Evolutionary conservation across 2,797 vertebrate genomes (phyloP), one percentile per base, ranked within the genome.

Genomic region (Odontamblyopus rebecca): DNA sequence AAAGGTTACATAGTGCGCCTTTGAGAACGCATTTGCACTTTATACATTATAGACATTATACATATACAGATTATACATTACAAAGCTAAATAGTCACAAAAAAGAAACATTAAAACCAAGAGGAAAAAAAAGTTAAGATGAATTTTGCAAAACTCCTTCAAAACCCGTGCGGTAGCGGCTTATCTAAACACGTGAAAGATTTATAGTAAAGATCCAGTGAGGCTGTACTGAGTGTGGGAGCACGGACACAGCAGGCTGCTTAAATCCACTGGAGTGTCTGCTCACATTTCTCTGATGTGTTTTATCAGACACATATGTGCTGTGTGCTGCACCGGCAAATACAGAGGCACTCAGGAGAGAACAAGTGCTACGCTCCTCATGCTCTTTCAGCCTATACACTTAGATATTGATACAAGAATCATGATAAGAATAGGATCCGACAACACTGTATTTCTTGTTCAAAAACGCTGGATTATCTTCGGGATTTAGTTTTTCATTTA

Each of bases 341-440:
- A 50, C 71, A 78, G 82, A 73, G 19, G 69, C 61, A 56, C 78
- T 86, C 63, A 41, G 72, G 80, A 69, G 72, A 80, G 71, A 82
- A 80, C 68, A 82, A 87, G 75, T 54, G 50, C 68, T 79, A 70
- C 61, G 65, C 63, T 71, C 61, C 38, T 65, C 67, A 32, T 66
- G 68, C 71, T 73, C 71, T 80, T 85, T 81, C 85, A 82, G 78
- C 81, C 64, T 81, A 9, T 38, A 85, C 86, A 82, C 83, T 86
- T 86, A 74, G 75, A 38, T 71, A 15, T 60, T 4, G 26, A 60
- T 26, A 26, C 23, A 57, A 11, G 54, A 57, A 48, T 48, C 44
- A 48, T 5, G 44, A 48, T 48, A 48, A 9, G 54, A 26, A 57
- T 38, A 8, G 1, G 54, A 57, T 57, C 11, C 2, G n/a, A 56